Evolutionary conservation across 2,888 invertebrate species (phyloP).

Genomic region (Scelioninae gen. 2): DNA sequence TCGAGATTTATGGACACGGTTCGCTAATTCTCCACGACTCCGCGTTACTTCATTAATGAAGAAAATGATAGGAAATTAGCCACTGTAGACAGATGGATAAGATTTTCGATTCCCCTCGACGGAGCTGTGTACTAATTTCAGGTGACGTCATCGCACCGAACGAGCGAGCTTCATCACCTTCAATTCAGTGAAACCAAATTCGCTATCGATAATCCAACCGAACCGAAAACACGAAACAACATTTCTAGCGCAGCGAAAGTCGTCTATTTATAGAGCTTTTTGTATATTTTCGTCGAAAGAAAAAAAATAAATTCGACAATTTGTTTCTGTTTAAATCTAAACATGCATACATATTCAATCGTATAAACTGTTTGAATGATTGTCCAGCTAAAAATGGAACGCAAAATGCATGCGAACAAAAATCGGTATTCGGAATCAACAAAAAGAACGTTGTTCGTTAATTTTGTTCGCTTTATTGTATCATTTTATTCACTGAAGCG

Average conservation of each 20-base stretch:
- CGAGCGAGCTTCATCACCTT: background rate
- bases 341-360: background rate
- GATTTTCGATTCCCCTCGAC: background rate
- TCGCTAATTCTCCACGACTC: constrained; percentile 18
- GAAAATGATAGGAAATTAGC: constrained; percentile 39
- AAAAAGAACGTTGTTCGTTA: too few relatives aligned
- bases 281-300: constrained; percentile 5
- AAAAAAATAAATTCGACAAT: constrained; percentile 21
- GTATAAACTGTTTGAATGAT: constrained; percentile 41
- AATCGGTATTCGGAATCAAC: too few relatives aligned
- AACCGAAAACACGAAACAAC: constrained; percentile 12
- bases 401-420: too few relatives aligned
- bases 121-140: constrained; percentile 8
- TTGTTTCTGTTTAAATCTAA: constrained; percentile 29
- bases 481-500: too few relatives aligned
- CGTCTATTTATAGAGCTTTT: constrained; percentile 27
- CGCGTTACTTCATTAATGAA: constrained; percentile 36
- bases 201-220: background rate
- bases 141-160: constrained; percentile 12
- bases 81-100: constrained; percentile 7
- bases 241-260: constrained; percentile 30
- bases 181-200: constrained; percentile 3
- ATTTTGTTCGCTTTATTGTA: too few relatives aligned
- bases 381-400: constrained; percentile 8
- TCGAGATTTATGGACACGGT: constrained; percentile 32